phyloP scores from a whole-genome alignment of 2,113 vertebrate species.

The Oncorhynchus kisutch region DNA sequence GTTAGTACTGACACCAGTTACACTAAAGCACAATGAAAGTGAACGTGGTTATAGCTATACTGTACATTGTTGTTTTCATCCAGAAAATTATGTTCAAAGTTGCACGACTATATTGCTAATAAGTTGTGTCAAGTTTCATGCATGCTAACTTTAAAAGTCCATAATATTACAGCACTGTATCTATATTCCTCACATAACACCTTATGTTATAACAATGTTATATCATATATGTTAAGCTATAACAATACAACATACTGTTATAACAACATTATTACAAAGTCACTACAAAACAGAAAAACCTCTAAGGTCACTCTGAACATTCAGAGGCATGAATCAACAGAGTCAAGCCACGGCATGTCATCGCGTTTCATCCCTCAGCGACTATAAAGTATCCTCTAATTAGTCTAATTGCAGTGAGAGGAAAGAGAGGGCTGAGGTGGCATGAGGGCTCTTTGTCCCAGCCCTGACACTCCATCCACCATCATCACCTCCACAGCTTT shows the following conservation, averaged over 20 bases:
- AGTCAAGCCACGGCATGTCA: constrained; percentile 1
- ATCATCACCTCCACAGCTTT: constrained; percentile 42
- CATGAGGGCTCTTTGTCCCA: constrained; percentile 14
- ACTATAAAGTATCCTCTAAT: constrained; percentile 57
- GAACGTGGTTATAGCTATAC: not conserved
- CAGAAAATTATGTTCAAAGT: not conserved
- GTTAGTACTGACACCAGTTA: not conserved
- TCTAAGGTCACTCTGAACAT: not conserved
- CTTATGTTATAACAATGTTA: not conserved
- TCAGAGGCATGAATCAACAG: not conserved
- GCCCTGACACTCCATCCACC: constrained; percentile 38
- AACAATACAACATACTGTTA: not conserved
- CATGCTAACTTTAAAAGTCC: not conserved
- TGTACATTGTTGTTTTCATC: not conserved
- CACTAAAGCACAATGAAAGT: not conserved
- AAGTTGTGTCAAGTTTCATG: not conserved
- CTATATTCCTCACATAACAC: not conserved
- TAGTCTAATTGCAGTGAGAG: constrained; percentile 58
- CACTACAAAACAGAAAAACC: not conserved
- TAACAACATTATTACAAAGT: not conserved
- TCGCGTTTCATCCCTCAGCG: constrained; percentile 51
- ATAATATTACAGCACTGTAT: not conserved
- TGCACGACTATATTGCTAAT: not conserved
- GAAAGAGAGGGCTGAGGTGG: constrained; percentile 30
- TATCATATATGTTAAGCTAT: not conserved